Evolutionary conservation across 1,140 invertebrate genomes (phyloP).

Genomic region (Portunus trituberculatus): DNA sequence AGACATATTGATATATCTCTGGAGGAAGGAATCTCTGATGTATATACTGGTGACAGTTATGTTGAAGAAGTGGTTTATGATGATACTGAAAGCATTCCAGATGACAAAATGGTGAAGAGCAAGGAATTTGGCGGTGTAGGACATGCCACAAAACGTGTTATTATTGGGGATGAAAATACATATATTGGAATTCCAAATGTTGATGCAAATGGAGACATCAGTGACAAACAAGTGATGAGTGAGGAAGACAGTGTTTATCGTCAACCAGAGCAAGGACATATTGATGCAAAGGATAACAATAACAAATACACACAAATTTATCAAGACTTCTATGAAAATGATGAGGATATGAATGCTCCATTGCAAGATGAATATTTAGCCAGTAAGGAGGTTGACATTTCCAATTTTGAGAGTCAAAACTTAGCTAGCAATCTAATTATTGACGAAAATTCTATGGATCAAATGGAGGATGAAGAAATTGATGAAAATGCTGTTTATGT

Average conservation of each 20-base stretch:
- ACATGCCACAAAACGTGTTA: background rate
- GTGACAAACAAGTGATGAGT: background rate
- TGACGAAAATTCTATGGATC: background rate
- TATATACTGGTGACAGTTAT: background rate
- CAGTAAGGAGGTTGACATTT: background rate
- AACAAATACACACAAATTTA: background rate
- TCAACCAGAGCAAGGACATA: background rate
- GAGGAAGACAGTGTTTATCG: background rate
- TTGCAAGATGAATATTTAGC: background rate
- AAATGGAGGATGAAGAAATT: background rate
- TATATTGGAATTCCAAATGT: background rate
- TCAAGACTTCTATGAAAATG: background rate
- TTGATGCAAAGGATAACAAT: background rate
- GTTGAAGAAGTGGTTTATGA: background rate
- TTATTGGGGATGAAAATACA: background rate
- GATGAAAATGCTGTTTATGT: background rate
- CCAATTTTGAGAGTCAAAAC: background rate
- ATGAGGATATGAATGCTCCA: background rate
- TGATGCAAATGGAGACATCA: background rate
- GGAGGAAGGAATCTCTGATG: background rate
- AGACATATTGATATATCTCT: background rate
- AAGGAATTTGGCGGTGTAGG: background rate
- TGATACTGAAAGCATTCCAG: background rate
- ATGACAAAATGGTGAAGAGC: background rate
- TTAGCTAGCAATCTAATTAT: background rate